Conservation (phyloP, 37 sponge, comb jelly and placozoan genomes). For the Haliclona indistincta region DNA sequence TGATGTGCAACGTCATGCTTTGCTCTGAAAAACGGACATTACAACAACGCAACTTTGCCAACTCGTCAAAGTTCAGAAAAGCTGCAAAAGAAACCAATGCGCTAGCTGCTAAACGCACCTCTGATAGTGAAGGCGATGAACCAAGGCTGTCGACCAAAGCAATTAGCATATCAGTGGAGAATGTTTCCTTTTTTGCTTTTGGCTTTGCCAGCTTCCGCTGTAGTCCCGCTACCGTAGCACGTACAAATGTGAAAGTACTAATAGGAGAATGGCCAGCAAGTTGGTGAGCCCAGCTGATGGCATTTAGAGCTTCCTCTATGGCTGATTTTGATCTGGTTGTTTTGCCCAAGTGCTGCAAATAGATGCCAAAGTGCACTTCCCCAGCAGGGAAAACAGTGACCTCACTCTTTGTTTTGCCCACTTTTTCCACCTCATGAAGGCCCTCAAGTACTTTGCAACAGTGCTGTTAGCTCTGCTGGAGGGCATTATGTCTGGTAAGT, state of each 20-base stretch:
- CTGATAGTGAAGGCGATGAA: no score
- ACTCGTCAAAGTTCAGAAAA: conserved; percentile 6
- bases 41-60: neutral
- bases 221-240: neutral
- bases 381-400: conserved; percentile 6
- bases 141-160: no score
- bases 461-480: conserved; percentile 2
- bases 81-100: neutral
- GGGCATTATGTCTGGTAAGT: conserved; percentile 5
- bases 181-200: conserved; percentile 4
- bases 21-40: neutral
- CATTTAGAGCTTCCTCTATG: neutral
- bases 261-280: no score
- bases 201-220: no score
- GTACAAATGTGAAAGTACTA: neutral
- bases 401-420: neutral
- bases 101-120: neutral
- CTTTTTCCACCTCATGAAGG: conserved; percentile 5
- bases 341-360: neutral
- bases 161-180: neutral
- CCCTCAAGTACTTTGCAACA: conserved; percentile 8
- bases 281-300: no score
- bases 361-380: no score
- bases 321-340: neutral
- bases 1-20: no score